Evolutionary conservation across 2,888 invertebrate genomes (phyloP).

Genomic region (Plagodis dolabraria): DNA sequence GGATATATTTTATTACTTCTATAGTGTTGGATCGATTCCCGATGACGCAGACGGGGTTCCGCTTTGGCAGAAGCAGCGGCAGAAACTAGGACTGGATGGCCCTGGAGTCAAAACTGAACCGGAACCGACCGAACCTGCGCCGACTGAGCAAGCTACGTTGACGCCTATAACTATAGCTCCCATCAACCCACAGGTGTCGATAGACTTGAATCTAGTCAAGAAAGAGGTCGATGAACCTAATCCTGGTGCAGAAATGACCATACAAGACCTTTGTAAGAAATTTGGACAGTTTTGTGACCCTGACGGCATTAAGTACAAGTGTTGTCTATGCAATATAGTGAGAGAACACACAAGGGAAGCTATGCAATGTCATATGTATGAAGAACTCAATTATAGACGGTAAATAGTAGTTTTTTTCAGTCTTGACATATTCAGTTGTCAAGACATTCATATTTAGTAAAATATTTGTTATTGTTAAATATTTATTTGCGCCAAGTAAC

Average conservation of each 20-base stretch:
- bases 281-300: constrained; percentile 78
- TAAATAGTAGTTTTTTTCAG: constrained; percentile 52
- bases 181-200: constrained; percentile 36
- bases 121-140: constrained; percentile 6
- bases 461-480: constrained; percentile 5
- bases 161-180: constrained; percentile 9
- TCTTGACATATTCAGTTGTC: neutral
- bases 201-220: constrained; percentile 71
- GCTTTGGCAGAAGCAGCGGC: constrained; percentile 67
- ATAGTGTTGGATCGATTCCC: constrained; percentile 69
- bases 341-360: constrained; percentile 83
- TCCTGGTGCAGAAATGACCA: constrained; percentile 36
- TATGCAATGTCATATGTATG: constrained; percentile 88
- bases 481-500: no score
- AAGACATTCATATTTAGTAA: neutral
- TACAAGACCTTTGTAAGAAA: constrained; percentile 61
- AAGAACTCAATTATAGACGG: constrained; percentile 88
- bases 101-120: constrained; percentile 57
- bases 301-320: constrained; percentile 81
- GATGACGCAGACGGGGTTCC: constrained; percentile 62
- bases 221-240: constrained; percentile 50
- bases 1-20: constrained; percentile 82
- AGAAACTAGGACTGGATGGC: constrained; percentile 42
- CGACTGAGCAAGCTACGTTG: constrained; percentile 16
- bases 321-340: constrained; percentile 86